Evolutionary conservation across 2,888 invertebrate genomes (phyloP).

Genomic region (Diplolepis rosae): DNA sequence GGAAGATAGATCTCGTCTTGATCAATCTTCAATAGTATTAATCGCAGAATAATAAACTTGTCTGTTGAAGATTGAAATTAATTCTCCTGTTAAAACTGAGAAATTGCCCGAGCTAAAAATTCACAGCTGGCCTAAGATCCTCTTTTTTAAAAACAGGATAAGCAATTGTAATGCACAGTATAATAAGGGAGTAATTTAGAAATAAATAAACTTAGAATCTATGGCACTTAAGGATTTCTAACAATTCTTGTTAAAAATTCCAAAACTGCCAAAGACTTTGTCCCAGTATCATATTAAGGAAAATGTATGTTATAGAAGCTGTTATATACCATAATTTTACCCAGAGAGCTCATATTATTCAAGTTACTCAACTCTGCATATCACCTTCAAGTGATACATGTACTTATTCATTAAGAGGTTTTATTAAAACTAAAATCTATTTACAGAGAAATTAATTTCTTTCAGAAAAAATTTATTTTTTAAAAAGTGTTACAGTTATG

Average conservation of each 20-base stretch:
- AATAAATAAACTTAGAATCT: not conserved
- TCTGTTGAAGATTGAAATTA: not conserved
- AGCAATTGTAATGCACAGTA: conserved; percentile 11
- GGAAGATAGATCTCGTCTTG: too few species aligned
- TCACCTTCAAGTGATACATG: too few species aligned
- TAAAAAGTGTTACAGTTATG: too few species aligned
- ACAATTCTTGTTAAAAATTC: not conserved
- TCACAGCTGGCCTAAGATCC: conserved; percentile 24
- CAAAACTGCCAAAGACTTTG: conserved; percentile 28
- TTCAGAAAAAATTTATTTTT: not conserved
- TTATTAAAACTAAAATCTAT: not conserved
- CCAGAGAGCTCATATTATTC: conserved; percentile 19
- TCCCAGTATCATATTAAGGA: conserved; percentile 29
- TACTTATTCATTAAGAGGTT: too few species aligned
- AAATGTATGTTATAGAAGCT: conserved; percentile 35
- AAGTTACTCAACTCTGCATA: not conserved
- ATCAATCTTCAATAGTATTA: conserved; percentile 12
- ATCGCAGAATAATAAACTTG: conserved; percentile 6
- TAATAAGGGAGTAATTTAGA: conserved; percentile 4
- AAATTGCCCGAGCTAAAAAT: conserved; percentile 2
- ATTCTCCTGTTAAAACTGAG: conserved; percentile 18
- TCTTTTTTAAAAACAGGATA: conserved; percentile 27
- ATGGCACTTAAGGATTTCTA: not conserved
- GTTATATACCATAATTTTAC: conserved; percentile 15
- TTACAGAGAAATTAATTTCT: not conserved